Conservation (phyloP, 2,797 vertebrate genomes). For the Squalus acanthias region DNA sequence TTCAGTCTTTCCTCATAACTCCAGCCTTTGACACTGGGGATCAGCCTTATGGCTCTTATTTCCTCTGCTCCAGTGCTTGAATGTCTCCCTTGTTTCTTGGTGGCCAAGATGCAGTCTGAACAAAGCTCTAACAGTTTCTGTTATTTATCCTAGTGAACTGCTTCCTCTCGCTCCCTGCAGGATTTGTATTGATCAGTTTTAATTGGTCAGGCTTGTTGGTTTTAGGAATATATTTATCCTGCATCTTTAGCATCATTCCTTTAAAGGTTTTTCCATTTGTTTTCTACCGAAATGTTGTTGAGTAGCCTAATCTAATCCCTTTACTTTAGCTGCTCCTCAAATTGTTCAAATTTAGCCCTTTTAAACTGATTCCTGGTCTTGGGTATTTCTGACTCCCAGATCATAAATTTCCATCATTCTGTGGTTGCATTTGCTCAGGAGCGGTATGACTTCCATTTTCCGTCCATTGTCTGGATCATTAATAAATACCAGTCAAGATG, state of each 20-base stretch:
- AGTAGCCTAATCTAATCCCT: not conserved
- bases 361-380: not conserved
- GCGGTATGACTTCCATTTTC: not conserved
- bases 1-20: not conserved
- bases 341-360: not conserved
- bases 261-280: not conserved
- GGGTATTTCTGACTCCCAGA: not conserved
- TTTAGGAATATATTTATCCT: not conserved
- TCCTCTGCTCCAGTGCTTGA: not conserved
- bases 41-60: not conserved
- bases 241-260: not conserved
- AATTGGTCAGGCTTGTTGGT: too few relatives aligned
- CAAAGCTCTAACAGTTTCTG: not conserved
- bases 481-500: not conserved
- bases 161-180: not conserved
- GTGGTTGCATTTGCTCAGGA: not conserved
- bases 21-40: too few relatives aligned
- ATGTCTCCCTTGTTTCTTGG: not conserved
- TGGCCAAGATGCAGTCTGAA: not conserved
- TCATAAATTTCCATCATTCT: not conserved
- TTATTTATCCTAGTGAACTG: not conserved
- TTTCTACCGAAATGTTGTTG: not conserved
- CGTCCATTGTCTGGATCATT: not conserved
- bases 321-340: not conserved
- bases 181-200: not conserved